Evolutionary conservation across 2,113 vertebrate species (phyloP), one percentile per base, ranked within the genome.

Genomic region (Triplophysa dalaica): DNA sequence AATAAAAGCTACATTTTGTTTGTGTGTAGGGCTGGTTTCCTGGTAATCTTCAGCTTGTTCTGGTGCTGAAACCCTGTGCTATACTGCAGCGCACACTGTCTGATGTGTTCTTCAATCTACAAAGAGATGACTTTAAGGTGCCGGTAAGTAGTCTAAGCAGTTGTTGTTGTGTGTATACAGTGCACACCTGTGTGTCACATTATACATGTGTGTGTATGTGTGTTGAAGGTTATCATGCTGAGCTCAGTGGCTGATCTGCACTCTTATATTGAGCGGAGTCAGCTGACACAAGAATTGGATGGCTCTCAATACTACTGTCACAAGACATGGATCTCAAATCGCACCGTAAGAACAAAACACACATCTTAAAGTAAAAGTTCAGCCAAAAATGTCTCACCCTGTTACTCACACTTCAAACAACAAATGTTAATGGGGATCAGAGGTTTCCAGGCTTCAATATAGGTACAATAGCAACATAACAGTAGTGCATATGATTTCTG

Each of bases 101-200:
- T 0, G 96, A 98, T 86, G 91, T 99, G 85, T 92, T 95, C 70
- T 96, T 98, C 88, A 96, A 91, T 87, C 93, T 98, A 87, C 95
- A 95, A 89, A 95, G 92, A 89, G 96, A 99, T 94, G 97, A 98
- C 81, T 94, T 98, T 93, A 98, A 99, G 92, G 96, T 98, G 78
- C 98, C 97, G 88, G 97, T 99, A 88, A 84, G 96, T 93, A n/a
- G 38, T 10, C 62, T 50, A 16, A 16, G 19, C 33, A n/a, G 11
- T 41, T 54, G 16, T 54, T 43, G 72, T 5, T 63, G 5, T 65
- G 60, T 76, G 50, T 58, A 21, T 9, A 3, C 11, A 45, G 43
- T 58, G 54, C 54, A 58, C 54, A 58, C 19, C 1, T 77, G 43
- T 70, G 14, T 58, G 16, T 33, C n/a, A 69, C 22, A 4, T 58